Evolutionary conservation across 2,113 vertebrate species (phyloP).

Genomic region (Dryoscopus gambensis): DNA sequence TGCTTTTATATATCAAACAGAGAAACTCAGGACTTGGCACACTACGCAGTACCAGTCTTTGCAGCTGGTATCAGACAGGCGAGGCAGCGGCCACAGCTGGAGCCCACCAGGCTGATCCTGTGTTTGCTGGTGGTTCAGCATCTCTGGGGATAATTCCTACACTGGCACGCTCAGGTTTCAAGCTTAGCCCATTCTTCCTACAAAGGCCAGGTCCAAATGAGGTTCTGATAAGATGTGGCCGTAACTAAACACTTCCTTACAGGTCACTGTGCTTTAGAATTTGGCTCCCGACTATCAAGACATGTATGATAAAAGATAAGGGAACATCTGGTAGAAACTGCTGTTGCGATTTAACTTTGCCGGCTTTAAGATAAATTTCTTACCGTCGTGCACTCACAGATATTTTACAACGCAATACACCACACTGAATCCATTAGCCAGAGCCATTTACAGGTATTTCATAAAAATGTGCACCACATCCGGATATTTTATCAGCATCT

Average conservation of each 20-base stretch:
- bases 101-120: neutral
- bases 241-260: neutral
- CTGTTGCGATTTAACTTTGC: neutral
- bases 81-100: neutral
- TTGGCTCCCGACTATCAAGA: neutral
- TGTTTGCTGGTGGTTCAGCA: neutral
- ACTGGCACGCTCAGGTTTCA: fast-evolving
- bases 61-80: neutral
- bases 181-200: neutral
- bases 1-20: neutral
- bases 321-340: neutral
- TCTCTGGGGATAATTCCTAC: neutral
- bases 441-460: neutral
- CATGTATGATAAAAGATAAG: neutral
- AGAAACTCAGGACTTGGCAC: neutral
- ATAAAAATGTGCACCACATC: neutral
- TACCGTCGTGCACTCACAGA: neutral
- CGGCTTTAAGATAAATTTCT: neutral
- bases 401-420: neutral
- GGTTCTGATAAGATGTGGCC: neutral
- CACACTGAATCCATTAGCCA: neutral
- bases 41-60: fast-evolving
- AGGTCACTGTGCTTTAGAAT: neutral
- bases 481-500: neutral
- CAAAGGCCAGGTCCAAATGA: neutral